Base-by-base conservation (phyloP, 2,113 vertebrate species). In the Bombycilla garrulus region DNA sequence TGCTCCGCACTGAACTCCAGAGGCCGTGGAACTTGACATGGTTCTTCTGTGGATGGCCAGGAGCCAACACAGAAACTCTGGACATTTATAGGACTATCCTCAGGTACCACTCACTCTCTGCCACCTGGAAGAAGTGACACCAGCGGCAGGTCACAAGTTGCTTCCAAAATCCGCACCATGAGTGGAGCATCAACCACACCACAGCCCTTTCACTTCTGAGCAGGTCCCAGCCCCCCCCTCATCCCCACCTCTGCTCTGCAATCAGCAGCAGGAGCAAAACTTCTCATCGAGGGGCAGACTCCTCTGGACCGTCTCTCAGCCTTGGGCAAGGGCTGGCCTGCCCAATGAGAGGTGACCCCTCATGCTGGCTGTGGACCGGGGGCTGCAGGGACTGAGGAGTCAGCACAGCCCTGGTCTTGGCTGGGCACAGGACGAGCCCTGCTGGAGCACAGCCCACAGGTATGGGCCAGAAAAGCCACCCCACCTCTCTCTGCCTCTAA, bases 331-430 rank as follows among this genome's bases (percentile, higher is more conserved):
- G 62, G 44, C 50, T 4, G 5, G 20, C 8, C n/a, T 16, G 24
- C 10, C 6, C 0, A 38, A 0, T 1, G 9, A 76, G 79, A 15
- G n/a, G 31, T 1, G 54, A 11, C 18, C 33, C 50, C 1, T 0
- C 18, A 1, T 0, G 0, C 45, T 21, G 44, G 15, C 8, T 3
- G 4, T 51, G 56, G 31, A 10, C 6, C 2, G 2, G 35, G 24
- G 5, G 60, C 53, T 4, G 1, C 51, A 45, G 25, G 11, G 45
- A 9, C 44, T 1, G 1, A 26, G 50, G n/a, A 71, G 0, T 28
- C n/a, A 73, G 56, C 2, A 5, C 51, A 61, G 51, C 17, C 42
- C n/a, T 12, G 12, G 8, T 42, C 51, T 35, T 1, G 0, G 18
- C 50, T 3, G 1, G 44, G 36, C 2, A 3, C n/a, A n/a, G 57